Conservation (phyloP, 1,140 invertebrate species). For the Bilobella aurantiaca region DNA sequence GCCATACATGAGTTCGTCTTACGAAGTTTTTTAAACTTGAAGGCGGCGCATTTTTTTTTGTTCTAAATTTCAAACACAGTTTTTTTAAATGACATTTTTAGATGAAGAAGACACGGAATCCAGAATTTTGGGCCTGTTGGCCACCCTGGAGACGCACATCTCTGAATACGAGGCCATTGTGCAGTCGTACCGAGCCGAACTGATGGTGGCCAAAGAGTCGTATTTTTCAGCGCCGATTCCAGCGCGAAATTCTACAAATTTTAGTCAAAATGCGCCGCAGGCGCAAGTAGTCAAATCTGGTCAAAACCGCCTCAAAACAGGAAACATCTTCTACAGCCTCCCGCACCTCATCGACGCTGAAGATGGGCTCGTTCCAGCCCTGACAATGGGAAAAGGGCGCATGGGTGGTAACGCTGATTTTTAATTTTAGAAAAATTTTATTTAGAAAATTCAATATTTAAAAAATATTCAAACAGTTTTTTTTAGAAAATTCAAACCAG, state of each 20-base stretch:
- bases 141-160: slow-evolving; percentile 27
- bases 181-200: slow-evolving; percentile 19
- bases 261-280: too few relatives aligned
- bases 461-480: too few relatives aligned
- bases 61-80: too few relatives aligned
- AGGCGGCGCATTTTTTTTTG: neutral
- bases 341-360: slow-evolving; percentile 74
- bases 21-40: neutral
- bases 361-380: slow-evolving; percentile 64
- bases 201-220: slow-evolving; percentile 10
- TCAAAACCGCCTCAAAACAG: slow-evolving; percentile 28
- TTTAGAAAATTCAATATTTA: too few relatives aligned
- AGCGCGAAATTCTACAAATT: too few relatives aligned
- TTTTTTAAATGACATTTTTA: too few relatives aligned
- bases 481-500: too few relatives aligned
- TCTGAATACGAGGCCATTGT: slow-evolving; percentile 27
- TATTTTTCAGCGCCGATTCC: too few relatives aligned
- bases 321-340: slow-evolving; percentile 62
- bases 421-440: slow-evolving; percentile 2
- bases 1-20: too few relatives aligned
- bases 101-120: slow-evolving; percentile 26
- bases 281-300: too few relatives aligned
- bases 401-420: slow-evolving; percentile 47
- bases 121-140: slow-evolving; percentile 22
- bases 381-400: slow-evolving; percentile 61